Evolutionary conservation across 2,888 invertebrate species (phyloP), one percentile per base, ranked within the genome.

Genomic region (Acanthosepion lycidas): DNA sequence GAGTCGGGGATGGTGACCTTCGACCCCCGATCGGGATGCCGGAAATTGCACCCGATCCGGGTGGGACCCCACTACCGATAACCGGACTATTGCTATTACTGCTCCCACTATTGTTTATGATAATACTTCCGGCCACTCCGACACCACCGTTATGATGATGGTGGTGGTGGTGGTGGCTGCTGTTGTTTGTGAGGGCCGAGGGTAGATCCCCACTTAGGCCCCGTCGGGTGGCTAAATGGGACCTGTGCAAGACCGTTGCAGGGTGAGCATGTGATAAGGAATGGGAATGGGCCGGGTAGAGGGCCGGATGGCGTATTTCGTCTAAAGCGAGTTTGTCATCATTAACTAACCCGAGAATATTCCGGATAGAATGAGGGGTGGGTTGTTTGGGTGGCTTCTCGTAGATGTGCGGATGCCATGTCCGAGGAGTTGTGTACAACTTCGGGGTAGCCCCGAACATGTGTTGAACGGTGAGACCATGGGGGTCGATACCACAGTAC

Each of bases 321-420:
- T 92, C 92, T 26, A 92, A 92, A 28, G 3, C n/a, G 4, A 51
- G 15, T 28, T 92, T 51, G 8, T 91, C 94, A 33, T 93, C 91
- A 53, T 95, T 95, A 15, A 94, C 95, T 20, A 98, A 97, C 49
- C 99, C 99, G 96, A 99, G 98, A 96, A 99, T 99, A 97, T 99
- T 98, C 95, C 98, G 98, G 97, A 99, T 99, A 91, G 98, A 98
- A 97, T 99, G 99, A 9, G 99, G 98, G 3, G 99, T 99, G 1
- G 99, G 99, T 94, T 98, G 98, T 96, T 98, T 98, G 23, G 98
- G 98, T 26, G 98, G 98, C 96, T 98, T 98, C 6, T 98, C 98
- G 97, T 99, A 99, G 49, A 99, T 98, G 97, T 99, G 99, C 78
- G 99, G 98, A 98, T 99, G 99, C 99, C 99, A 99, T 91, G 98